Evolutionary conservation across 2,797 vertebrate genomes (phyloP), one percentile per base, ranked within the genome.

Genomic region (Spinus olivaceus): DNA sequence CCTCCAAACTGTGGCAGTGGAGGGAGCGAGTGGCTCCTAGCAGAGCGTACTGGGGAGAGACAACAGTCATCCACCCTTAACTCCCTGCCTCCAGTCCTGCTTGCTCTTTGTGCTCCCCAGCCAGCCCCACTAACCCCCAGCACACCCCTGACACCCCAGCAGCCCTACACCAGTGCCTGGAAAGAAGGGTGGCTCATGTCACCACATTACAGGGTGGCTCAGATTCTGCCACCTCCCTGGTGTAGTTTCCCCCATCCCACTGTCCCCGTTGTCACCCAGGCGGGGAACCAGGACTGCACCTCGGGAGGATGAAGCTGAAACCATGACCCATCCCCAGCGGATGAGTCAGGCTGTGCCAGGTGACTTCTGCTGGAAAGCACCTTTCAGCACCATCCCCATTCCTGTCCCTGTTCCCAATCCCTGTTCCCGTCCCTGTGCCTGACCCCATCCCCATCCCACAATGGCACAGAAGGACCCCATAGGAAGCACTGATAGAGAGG

Each of bases 271-370:
- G 10, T 95, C 90, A 86, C 73, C 46, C 88, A 93, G 86, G 90
- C 3, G 0, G 46, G 57, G 61, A 94, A 49, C 37, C 19, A 18
- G 80, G 77, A 49, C 88, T 94, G 90, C 41, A 0, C 77, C 72
- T 72, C 8, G 0, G 42, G 73, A 96, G 70, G 46, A 53, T 14
- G 11, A 84, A 69, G 90, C 80, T 92, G 96, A 96, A 96, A 96
- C 94, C 88, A 32, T 95, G 96, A 94, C 73, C 96, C 80, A 88
- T 78, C 73, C 46, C 82, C 14, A 33, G 37, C 32, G 0, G 0
- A 24, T 94, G 96, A 96, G 57, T 96, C 94, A 96, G 80, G 57
- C 86, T 54, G 65, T 35, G 63, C 63, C 7, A 14, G 57, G 63
- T 22, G 19, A 47, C 17, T 73, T 60, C 46, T 72, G 53, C 82